A percentile compares a stretch with the other conserved stretches of the same genome.
Conservation (phyloP, 2,797 vertebrate species). For the Cossypha caffra region DNA sequence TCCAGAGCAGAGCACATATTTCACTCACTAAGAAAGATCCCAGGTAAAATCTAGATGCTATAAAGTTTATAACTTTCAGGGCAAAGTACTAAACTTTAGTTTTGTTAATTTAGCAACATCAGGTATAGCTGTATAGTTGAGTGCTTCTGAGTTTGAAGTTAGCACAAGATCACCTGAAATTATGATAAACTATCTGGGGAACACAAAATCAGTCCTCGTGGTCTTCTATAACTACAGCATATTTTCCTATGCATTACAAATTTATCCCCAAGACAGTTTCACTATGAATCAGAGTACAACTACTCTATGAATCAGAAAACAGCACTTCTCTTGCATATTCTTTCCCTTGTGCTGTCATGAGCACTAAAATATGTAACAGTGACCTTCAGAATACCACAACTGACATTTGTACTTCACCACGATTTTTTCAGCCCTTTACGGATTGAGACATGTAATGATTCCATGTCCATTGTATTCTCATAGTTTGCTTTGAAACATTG, state of each 20-base stretch:
- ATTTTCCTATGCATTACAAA: not conserved
- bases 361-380: not conserved
- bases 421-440: not conserved
- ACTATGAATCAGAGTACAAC: not conserved
- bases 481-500: not conserved
- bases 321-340: not conserved
- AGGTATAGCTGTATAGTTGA: not conserved
- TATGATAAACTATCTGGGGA: not conserved
- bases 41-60: not conserved
- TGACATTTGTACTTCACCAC: not conserved
- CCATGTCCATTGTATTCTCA: not conserved
- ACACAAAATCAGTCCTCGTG: not conserved
- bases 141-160: not conserved
- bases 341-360: not conserved
- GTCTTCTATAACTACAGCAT: not conserved
- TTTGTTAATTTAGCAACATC: not conserved
- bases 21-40: not conserved
- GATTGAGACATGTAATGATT: not conserved
- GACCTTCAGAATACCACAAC: not conserved
- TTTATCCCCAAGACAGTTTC: not conserved
- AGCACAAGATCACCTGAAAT: not conserved
- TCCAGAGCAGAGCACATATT: not conserved
- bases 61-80: not conserved
- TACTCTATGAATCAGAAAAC: not conserved
- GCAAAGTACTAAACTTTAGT: not conserved